Base-by-base conservation (phyloP, 2,113 vertebrate genomes). In the Poeciliopsis prolifica region DNA sequence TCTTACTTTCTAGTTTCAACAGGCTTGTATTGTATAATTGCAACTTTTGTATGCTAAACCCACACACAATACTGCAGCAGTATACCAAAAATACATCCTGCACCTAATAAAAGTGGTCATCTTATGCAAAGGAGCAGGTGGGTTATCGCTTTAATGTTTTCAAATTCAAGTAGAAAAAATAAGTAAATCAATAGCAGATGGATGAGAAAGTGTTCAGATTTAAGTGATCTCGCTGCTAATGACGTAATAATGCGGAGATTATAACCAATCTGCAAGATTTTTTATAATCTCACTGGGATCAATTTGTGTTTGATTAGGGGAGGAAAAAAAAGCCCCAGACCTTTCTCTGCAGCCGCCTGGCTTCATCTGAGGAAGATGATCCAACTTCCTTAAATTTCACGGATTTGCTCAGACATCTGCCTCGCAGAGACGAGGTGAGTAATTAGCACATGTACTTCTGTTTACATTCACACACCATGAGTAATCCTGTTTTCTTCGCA, bases 221-320 rank as follows among this genome's bases (percentile, higher is more conserved):
- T 65, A 3, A 1, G 1, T 42, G 24, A 54, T 28, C 40, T 74
- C 28, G 5, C 0, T 48, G 0, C 48, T 81, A 64, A 35, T 79
- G 85, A 87, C 76, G 87, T 54, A 77, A 87, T 63, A 64, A 79
- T 12, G 65, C n/a, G 61, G 61, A 80, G 82, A 83, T 79, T 82
- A 75, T 76, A 51, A 88, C 77, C 70, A 19, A 86, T 86, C 63
- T 72, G 1, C 3, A 13, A 2, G 0, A 37, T 75, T 74, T 70
- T 30, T 30, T 70, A 48, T 75, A 73, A 70, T 83, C 79, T 8
- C 87, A 3, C 78, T 68, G 89, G 84, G 87, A 89, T 82, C 72
- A 85, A 82, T 91, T 86, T 88, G 77, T 44, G 69, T 78, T 79
- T 64, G 33, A 72, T 40, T 37, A 10, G 35, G 35, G 14, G 29